phyloP scores from a whole-genome alignment of 2,797 vertebrate species.

The Philypnodon macrostomus region DNA sequence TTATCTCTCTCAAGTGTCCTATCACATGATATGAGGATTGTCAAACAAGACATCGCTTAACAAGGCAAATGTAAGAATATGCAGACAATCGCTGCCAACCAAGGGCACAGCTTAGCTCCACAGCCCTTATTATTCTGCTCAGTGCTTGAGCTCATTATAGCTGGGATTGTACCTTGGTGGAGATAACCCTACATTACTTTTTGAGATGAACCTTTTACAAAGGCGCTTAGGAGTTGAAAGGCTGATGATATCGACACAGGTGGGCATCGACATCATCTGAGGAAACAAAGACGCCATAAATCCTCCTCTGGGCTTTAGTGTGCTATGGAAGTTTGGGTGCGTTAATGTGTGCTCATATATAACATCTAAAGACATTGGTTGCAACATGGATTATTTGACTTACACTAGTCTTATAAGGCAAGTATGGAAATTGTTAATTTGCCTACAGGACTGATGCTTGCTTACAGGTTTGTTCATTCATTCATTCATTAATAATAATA shows the following conservation, averaged over 20 bases:
- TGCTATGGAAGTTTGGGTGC: background rate
- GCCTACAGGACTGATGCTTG: too few species aligned
- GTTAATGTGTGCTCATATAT: background rate
- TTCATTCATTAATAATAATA: too few species aligned
- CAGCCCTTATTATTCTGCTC: constrained; percentile 50
- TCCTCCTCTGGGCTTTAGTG: background rate
- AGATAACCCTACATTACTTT: constrained; percentile 65
- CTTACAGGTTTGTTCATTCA: too few species aligned
- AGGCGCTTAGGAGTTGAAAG: constrained; percentile 40
- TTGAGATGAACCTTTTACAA: constrained; percentile 48
- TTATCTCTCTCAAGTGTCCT: too few species aligned
- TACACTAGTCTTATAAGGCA: too few species aligned
- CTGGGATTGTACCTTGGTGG: constrained; percentile 44
- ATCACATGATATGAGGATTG: constrained; percentile 12
- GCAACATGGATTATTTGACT: too few species aligned
- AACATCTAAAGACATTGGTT: background rate
- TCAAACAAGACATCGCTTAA: constrained; percentile 37
- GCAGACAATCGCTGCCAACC: constrained; percentile 36
- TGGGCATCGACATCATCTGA: constrained; percentile 30
- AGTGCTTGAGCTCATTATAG: constrained; percentile 50
- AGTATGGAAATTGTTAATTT: too few species aligned
- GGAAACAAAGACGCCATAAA: constrained; percentile 18
- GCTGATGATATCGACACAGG: constrained; percentile 30
- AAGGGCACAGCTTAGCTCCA: constrained; percentile 42
- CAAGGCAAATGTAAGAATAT: constrained; percentile 22